Conservation (phyloP, 1,140 invertebrate species). For the Vanessa atalanta region DNA sequence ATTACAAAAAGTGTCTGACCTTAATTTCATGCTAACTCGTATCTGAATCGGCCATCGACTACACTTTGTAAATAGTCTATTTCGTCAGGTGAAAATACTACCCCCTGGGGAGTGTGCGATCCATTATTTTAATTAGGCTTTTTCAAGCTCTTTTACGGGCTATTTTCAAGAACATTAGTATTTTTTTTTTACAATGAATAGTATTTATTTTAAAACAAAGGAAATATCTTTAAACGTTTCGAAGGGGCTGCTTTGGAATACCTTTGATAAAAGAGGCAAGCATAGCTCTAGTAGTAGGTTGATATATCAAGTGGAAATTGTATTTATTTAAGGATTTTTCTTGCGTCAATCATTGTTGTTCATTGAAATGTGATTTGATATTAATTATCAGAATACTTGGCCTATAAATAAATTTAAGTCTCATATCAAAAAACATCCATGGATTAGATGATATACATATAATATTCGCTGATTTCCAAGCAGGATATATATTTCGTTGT, state of each 20-base stretch:
- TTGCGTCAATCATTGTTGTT: too few species aligned
- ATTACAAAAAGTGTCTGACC: conserved; percentile 50
- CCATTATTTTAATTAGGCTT: conserved; percentile 35
- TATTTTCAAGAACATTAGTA: background rate
- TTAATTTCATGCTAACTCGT: conserved; percentile 48
- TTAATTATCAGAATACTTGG: too few species aligned
- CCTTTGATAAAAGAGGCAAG: too few species aligned
- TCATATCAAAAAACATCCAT: too few species aligned
- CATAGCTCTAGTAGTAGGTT: too few species aligned
- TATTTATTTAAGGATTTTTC: too few species aligned
- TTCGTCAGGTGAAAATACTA: conserved; percentile 31
- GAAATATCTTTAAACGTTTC: background rate
- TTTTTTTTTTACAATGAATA: background rate
- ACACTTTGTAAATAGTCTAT: conserved; percentile 13
- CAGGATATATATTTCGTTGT: too few species aligned
- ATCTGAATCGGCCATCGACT: conserved; percentile 27
- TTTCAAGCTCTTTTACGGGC: conserved; percentile 14
- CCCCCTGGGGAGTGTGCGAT: conserved; percentile 10
- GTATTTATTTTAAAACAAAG: background rate
- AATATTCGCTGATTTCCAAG: too few species aligned
- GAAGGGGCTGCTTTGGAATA: too few species aligned
- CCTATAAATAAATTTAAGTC: background rate
- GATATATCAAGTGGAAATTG: too few species aligned
- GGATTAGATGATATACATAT: too few species aligned
- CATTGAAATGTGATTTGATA: too few species aligned